phyloP scores from a whole-genome alignment of 2,888 invertebrate species.

The Brenthis ino region DNA sequence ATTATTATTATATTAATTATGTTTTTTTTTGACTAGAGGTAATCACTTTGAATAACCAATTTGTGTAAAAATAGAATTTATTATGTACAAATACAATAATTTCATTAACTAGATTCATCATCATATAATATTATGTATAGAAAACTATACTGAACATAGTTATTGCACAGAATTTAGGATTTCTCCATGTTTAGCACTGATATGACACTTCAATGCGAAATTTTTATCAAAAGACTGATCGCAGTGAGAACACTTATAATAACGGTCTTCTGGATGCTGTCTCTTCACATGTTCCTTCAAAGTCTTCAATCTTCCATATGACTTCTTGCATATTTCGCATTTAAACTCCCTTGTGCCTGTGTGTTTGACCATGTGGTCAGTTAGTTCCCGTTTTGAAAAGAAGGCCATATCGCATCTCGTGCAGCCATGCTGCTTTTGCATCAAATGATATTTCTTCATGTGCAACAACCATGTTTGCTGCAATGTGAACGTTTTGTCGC shows the following conservation, averaged over 20 bases:
- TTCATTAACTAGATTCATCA: not conserved
- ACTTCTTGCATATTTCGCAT: constrained; percentile 58
- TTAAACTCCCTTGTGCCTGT: constrained; percentile 64
- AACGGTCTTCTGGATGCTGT: constrained; percentile 42
- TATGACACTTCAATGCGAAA: constrained; percentile 51
- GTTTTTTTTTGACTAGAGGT: too few relatives aligned
- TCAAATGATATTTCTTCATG: constrained; percentile 58
- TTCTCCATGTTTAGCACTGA: constrained; percentile 35
- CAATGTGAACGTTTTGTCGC: constrained; percentile 49
- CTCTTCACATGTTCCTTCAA: constrained; percentile 56
- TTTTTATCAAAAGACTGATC: constrained; percentile 56
- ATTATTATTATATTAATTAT: too few relatives aligned
- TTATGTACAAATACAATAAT: constrained; percentile 8
- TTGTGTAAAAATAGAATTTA: constrained; percentile 20
- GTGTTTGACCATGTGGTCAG: constrained; percentile 60
- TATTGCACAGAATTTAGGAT: constrained; percentile 7
- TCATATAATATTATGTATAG: not conserved
- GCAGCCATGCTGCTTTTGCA: constrained; percentile 61
- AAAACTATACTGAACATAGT: not conserved
- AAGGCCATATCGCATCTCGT: constrained; percentile 63
- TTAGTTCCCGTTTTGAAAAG: constrained; percentile 44
- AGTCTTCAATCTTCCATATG: constrained; percentile 53
- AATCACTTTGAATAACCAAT: too few relatives aligned
- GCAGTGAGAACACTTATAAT: constrained; percentile 48
- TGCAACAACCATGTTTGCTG: constrained; percentile 49